phyloP scores from a whole-genome alignment of 2,888 invertebrate species.

The Baccha elongata region DNA sequence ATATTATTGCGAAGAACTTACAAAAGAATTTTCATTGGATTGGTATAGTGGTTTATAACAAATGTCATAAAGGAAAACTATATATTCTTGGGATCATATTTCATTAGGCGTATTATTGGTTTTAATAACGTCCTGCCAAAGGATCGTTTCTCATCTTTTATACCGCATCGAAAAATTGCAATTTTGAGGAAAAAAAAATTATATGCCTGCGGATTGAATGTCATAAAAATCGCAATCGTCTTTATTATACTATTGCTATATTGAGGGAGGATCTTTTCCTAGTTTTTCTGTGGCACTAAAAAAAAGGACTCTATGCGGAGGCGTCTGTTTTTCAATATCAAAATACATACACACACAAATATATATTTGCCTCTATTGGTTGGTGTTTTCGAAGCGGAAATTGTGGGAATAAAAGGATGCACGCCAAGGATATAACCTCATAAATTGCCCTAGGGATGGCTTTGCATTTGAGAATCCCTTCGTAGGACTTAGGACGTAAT shows the following conservation, averaged over 20 bases:
- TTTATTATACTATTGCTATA: slow-evolving; percentile 58
- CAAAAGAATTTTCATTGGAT: slow-evolving; percentile 50
- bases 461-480: slow-evolving; percentile 60
- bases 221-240: slow-evolving; percentile 67
- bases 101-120: slow-evolving; percentile 59
- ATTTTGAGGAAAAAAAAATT: background rate
- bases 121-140: slow-evolving; percentile 42
- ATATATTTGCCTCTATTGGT: slow-evolving; percentile 11
- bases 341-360: slow-evolving; percentile 17
- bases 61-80: slow-evolving; percentile 32
- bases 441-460: slow-evolving; percentile 61
- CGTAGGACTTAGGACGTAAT: slow-evolving; percentile 54
- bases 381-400: slow-evolving; percentile 1
- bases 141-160: slow-evolving; percentile 58
- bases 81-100: slow-evolving; percentile 37
- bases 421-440: slow-evolving; percentile 58
- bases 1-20: slow-evolving; percentile 46
- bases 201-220: slow-evolving; percentile 33
- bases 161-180: slow-evolving; percentile 32
- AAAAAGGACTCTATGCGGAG: slow-evolving; percentile 37
- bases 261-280: slow-evolving; percentile 29
- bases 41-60: background rate
- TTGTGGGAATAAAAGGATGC: slow-evolving; percentile 59
- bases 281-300: background rate
- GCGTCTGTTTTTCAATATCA: slow-evolving; percentile 45